These are phyloP conservation scores for Pao palembangensis DNA, from an alignment of 2,113 vertebrate species.

Conservation along the genomic window DNA sequence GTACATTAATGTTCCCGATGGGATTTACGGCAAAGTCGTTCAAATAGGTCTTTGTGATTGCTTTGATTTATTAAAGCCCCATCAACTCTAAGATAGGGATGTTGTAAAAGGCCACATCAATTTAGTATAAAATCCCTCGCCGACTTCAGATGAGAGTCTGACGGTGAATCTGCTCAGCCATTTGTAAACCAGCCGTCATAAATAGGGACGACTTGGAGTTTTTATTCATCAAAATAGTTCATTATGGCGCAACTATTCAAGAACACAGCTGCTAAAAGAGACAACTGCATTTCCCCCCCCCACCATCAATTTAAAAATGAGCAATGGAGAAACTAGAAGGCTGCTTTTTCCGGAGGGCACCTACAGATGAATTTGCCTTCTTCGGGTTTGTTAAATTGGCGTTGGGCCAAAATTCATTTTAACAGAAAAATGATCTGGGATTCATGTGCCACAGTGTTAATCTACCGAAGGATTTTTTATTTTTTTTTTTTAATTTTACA, in stretches of 20 bases:
- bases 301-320: too few relatives aligned
- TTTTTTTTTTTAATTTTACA: slow-evolving; percentile 2
- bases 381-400: slow-evolving; percentile 4
- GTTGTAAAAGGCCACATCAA: slow-evolving; percentile 59
- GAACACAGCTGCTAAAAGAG: slow-evolving; percentile 9
- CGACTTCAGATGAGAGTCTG: slow-evolving; percentile 36
- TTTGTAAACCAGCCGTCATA: slow-evolving; percentile 31
- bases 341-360: neutral
- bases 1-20: slow-evolving; percentile 51
- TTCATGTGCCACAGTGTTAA: slow-evolving; percentile 1
- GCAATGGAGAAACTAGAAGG: too few relatives aligned
- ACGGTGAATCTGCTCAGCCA: slow-evolving; percentile 45
- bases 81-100: slow-evolving; percentile 52
- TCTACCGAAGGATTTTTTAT: too few relatives aligned
- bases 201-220: neutral
- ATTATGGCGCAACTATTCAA: slow-evolving; percentile 8
- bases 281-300: neutral
- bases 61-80: slow-evolving; percentile 65
- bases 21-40: slow-evolving; percentile 58
- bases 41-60: slow-evolving; percentile 57
- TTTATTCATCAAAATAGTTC: slow-evolving; percentile 28
- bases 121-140: slow-evolving; percentile 62
- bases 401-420: slow-evolving; percentile 1
- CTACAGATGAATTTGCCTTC: neutral
- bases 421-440: slow-evolving; percentile 11